These are phyloP conservation scores for Tubulanus polymorphus DNA, from an alignment of 2,888 invertebrate species.

Conservation along the genomic window DNA sequence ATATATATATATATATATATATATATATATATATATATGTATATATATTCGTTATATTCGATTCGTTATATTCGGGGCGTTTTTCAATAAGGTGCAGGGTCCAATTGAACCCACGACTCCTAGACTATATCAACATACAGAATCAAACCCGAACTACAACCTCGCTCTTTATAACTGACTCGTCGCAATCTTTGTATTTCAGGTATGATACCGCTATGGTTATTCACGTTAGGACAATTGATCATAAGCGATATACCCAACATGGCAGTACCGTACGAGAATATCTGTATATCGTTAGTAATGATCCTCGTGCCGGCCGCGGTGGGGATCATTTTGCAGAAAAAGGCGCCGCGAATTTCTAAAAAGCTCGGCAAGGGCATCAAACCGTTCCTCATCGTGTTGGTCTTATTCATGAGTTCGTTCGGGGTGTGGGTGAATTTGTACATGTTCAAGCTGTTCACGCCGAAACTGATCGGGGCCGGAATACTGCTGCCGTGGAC, in stretches of 20 bases:
- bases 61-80: too few species aligned
- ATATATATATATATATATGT: too few species aligned
- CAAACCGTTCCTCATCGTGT: conserved; percentile 75
- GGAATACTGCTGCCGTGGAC: conserved; percentile 43
- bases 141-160: background rate
- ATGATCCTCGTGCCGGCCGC: conserved; percentile 73
- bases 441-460: conserved; percentile 82
- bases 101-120: too few species aligned
- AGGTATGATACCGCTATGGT: conserved; percentile 87
- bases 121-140: too few species aligned
- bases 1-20: too few species aligned
- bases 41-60: too few species aligned
- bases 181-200: conserved; percentile 45
- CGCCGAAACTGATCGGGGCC: conserved; percentile 47
- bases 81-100: too few species aligned
- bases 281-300: conserved; percentile 70
- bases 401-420: conserved; percentile 77
- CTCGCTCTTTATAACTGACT: background rate
- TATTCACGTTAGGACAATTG: conserved; percentile 75
- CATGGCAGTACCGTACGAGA: conserved; percentile 72
- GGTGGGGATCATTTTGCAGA: conserved; percentile 44
- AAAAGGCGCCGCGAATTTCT: conserved; percentile 62
- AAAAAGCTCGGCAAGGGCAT: conserved; percentile 62
- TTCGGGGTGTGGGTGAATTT: conserved; percentile 86
- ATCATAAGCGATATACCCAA: conserved; percentile 66